Evolutionary conservation across 1,140 invertebrate species (phyloP).

Genomic region (Caenorhabditis inopinata): DNA sequence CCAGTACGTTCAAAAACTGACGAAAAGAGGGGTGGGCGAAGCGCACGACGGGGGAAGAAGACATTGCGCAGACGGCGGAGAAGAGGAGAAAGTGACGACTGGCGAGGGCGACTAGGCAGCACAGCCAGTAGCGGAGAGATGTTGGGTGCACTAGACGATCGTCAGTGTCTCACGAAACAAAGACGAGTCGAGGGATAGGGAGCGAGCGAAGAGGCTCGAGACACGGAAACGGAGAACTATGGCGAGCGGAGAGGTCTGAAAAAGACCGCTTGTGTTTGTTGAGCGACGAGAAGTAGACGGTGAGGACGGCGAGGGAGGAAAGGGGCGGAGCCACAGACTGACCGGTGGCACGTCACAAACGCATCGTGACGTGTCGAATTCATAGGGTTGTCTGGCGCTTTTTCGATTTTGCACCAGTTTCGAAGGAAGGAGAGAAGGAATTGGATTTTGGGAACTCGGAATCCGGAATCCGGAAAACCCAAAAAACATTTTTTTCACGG

Average conservation of each 20-base stretch:
- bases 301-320: neutral
- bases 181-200: neutral
- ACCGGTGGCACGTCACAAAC: neutral
- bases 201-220: neutral
- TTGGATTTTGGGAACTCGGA: no score
- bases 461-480: no score
- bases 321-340: neutral
- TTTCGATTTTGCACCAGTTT: no score
- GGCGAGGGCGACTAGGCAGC: no score
- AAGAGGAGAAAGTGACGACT: neutral
- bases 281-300: neutral
- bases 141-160: constrained; percentile 7
- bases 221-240: no score
- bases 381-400: no score
- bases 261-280: neutral
- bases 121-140: neutral
- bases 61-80: neutral
- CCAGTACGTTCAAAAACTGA: constrained; percentile 1
- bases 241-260: no score
- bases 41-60: neutral
- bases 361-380: no score
- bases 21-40: no score
- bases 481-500: no score
- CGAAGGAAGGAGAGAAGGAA: no score
- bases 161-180: neutral